Evolutionary conservation across 1,140 invertebrate species (phyloP), one percentile per base, ranked within the genome.

Genomic region (Heliconius congener): DNA sequence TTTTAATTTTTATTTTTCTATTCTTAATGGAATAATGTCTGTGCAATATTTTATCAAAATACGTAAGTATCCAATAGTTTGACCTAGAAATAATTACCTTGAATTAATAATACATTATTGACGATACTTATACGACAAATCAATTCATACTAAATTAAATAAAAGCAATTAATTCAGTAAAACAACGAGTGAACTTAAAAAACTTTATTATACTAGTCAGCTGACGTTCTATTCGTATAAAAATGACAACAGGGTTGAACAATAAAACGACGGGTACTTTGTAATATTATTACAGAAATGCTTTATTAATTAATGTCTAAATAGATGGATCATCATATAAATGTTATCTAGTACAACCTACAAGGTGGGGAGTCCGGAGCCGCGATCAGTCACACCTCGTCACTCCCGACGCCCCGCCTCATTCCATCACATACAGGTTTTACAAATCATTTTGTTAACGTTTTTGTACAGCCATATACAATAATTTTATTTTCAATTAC

Each of bases 381-480:
- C 81, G 86, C 86, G 87, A 74, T 85, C 82, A 86, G 86, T 88
- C 84, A 82, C 78, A 83, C 84, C 86, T 82, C 87, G 84, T 84
- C 91, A 83, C 88, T 82, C 90, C 85, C 84, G 88, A 85, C 92
- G 92, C 84, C 90, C 85, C 88, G 86, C 82, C 92, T 87, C 85
- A 89, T 89, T 92, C 92, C 93, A 93, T 93, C 92, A 93, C 92
- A 92, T 92, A 92, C 90, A 90, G 87, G 90, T 92, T 93, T 94
- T 93, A 94, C 89, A 94, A 93, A 90, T 94, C 91, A 93, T 92
- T 93, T 93, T 93, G 90, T 95, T 94, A 92, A 93, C 90, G 88
- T 94, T 95, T 95, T 95, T 95, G 94, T 95, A 95, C 94, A 95
- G 94, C 93, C 93, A 95, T 95, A 94, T 95, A 95, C 94, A 95